Percentiles rank a stretch among this genome's conserved stretches.
Conservation (phyloP, 2,113 vertebrate genomes). For the Cyphomyrus plagiostoma region DNA sequence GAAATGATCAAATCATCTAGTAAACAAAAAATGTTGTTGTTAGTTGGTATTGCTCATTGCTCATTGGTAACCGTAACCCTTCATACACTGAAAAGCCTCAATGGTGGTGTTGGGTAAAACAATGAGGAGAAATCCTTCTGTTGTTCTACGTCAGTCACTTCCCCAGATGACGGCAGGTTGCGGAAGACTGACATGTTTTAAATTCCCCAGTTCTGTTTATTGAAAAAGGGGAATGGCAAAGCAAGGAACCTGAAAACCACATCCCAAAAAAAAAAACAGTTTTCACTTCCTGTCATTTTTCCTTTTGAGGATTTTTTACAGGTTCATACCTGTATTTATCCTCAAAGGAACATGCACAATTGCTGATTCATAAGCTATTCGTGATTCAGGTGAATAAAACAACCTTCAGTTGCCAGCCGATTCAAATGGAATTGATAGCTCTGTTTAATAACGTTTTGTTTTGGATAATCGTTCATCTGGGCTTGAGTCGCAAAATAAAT, state of each 20-base stretch:
- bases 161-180: not conserved
- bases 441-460: not conserved
- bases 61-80: not conserved
- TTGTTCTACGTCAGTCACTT: not conserved
- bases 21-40: not conserved
- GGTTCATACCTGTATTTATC: not conserved
- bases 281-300: not conserved
- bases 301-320: not conserved
- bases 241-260: not conserved
- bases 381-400: not conserved
- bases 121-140: not conserved
- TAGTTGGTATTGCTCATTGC: not conserved
- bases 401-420: not conserved
- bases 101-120: not conserved
- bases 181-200: not conserved
- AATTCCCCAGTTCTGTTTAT: not conserved
- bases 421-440: not conserved
- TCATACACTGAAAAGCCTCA: not conserved
- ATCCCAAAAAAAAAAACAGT: not conserved
- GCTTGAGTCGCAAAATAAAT: not conserved
- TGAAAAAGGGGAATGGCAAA: not conserved
- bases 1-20: not conserved
- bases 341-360: not conserved
- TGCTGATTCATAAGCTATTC: not conserved
- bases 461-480: not conserved